Conservation (phyloP, 2,113 vertebrate genomes). For the Ptyas mucosa region DNA sequence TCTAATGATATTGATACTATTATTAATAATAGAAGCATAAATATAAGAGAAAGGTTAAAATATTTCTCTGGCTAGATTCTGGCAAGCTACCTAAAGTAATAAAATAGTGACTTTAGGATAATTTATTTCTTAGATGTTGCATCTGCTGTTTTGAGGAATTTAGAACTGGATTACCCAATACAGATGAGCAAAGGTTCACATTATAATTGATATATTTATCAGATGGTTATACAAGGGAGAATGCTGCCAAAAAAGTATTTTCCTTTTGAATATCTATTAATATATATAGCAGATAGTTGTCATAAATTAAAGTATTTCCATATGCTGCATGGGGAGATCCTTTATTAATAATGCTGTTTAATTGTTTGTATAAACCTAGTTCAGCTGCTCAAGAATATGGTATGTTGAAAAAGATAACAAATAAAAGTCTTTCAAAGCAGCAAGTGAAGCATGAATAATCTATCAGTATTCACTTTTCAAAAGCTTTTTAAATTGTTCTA, state of each 20-base stretch:
- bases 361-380: background rate
- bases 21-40: background rate
- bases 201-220: constrained; percentile 4
- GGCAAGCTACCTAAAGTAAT: constrained; percentile 1
- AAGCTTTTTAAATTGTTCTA: background rate
- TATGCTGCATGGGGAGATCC: background rate
- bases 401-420: background rate
- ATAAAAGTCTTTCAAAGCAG: background rate
- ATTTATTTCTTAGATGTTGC: constrained; percentile 8
- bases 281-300: background rate
- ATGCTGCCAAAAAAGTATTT: constrained; percentile 7
- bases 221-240: constrained; percentile 11
- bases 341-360: constrained; percentile 1
- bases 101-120: background rate
- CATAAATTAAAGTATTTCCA: background rate
- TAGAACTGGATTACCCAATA: background rate
- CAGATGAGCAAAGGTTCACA: constrained; percentile 14
- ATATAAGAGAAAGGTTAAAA: constrained; percentile 1
- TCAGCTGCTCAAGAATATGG: background rate
- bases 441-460: background rate
- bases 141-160: background rate
- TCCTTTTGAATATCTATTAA: background rate
- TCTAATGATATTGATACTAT: background rate
- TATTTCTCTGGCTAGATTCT: background rate
- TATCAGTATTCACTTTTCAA: background rate